Evolutionary conservation across 2,797 vertebrate species (phyloP).

Genomic region (Psittacula echo): DNA sequence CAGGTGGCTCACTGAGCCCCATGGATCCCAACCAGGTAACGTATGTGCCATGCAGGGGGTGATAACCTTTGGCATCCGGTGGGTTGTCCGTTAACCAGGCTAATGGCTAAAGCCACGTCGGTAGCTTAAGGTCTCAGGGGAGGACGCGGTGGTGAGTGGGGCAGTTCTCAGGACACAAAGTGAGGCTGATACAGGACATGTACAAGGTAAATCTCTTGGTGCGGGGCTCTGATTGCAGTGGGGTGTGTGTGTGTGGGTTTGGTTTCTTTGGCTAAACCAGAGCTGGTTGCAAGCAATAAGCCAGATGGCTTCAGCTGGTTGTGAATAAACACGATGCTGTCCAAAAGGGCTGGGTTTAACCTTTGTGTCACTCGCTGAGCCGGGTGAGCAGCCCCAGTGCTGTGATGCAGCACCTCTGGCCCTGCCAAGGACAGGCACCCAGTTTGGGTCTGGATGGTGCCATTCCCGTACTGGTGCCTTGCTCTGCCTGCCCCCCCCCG

Average conservation of each 20-base stretch:
- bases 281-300: neutral
- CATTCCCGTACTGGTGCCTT: neutral
- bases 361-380: fast-evolving
- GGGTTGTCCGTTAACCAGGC: neutral
- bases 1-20: neutral
- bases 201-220: slow-evolving; percentile 7
- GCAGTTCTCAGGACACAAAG: neutral
- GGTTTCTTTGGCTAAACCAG: neutral
- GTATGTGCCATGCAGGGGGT: neutral
- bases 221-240: neutral
- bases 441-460: fast-evolving
- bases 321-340: neutral
- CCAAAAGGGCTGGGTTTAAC: fast-evolving
- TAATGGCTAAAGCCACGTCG: neutral
- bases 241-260: neutral
- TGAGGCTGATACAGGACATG: neutral
- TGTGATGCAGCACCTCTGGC: neutral
- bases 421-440: fast-evolving
- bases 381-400: neutral
- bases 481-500: no score
- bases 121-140: neutral
- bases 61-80: neutral
- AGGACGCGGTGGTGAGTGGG: neutral
- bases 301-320: neutral
- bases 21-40: neutral